Conservation (phyloP, 2,888 invertebrate species). For the Acanthosepion esculentum region DNA sequence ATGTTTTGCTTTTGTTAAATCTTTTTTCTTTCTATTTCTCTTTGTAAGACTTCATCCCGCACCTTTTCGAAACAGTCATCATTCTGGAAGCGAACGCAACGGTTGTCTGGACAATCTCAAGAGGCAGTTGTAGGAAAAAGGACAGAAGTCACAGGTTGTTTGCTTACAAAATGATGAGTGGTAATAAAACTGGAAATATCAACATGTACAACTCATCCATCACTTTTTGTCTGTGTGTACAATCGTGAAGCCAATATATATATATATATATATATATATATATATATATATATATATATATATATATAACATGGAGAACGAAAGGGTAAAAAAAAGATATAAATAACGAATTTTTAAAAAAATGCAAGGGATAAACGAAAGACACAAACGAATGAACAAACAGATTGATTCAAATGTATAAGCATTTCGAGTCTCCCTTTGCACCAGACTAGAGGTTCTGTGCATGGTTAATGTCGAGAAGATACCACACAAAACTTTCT, state of each 20-base stretch:
- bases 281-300: no score
- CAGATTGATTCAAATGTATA: no score
- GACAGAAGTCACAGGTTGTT: conserved; percentile 17
- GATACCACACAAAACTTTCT: no score
- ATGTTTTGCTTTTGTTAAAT: not conserved
- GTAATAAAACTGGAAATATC: conserved; percentile 23
- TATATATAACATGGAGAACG: no score
- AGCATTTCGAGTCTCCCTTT: no score
- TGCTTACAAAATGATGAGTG: not conserved
- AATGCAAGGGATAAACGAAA: no score
- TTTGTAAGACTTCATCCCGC: no score
- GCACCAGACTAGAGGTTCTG: no score
- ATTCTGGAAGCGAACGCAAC: not conserved
- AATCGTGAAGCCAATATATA: not conserved
- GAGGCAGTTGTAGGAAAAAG: not conserved
- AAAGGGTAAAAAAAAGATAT: no score
- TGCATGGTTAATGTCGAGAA: no score
- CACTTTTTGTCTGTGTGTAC: conserved; percentile 18
- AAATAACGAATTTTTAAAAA: no score
- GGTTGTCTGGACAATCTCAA: not conserved
- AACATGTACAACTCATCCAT: not conserved
- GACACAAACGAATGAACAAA: no score
- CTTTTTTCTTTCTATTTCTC: not conserved
- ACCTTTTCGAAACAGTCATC: not conserved
- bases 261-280: not conserved